These are phyloP conservation scores for Spea bombifrons DNA, from an alignment of 2,113 vertebrate species.

Conservation along the genomic window DNA sequence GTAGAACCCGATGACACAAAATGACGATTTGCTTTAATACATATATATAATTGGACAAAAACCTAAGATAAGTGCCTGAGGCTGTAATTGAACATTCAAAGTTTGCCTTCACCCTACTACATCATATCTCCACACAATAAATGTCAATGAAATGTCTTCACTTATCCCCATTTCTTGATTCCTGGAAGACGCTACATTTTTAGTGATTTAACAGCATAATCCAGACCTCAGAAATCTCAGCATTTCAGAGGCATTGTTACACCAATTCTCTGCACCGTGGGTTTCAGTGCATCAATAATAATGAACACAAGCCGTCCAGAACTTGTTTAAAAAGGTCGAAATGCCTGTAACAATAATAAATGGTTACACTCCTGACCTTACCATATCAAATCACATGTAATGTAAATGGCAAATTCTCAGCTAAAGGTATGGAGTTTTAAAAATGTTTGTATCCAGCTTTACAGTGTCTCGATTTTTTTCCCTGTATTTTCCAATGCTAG, in stretches of 20 bases:
- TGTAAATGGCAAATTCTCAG: constrained; percentile 3
- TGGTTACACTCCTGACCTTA: neutral
- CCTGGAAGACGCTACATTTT: neutral
- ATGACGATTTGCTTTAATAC: too few species aligned
- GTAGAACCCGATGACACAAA: too few species aligned
- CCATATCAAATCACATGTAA: neutral
- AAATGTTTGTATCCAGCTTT: neutral
- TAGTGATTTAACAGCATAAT: neutral
- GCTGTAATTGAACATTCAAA: neutral
- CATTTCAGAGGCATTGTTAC: neutral
- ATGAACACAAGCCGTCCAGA: neutral
- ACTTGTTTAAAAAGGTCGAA: constrained; percentile 16
- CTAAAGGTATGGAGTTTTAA: neutral
- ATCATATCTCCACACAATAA: neutral
- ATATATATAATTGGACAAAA: neutral
- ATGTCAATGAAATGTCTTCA: neutral
- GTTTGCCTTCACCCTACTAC: neutral
- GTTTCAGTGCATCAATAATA: neutral
- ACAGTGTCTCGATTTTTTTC: neutral
- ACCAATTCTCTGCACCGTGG: too few species aligned
- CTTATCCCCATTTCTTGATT: neutral
- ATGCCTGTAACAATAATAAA: constrained; percentile 19
- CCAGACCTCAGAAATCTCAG: neutral
- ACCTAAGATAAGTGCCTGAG: neutral
- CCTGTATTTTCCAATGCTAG: neutral